These are phyloP conservation scores for Aplidium turbinatum DNA, from an alignment of 23 tunicate species.

Conservation along the genomic window DNA sequence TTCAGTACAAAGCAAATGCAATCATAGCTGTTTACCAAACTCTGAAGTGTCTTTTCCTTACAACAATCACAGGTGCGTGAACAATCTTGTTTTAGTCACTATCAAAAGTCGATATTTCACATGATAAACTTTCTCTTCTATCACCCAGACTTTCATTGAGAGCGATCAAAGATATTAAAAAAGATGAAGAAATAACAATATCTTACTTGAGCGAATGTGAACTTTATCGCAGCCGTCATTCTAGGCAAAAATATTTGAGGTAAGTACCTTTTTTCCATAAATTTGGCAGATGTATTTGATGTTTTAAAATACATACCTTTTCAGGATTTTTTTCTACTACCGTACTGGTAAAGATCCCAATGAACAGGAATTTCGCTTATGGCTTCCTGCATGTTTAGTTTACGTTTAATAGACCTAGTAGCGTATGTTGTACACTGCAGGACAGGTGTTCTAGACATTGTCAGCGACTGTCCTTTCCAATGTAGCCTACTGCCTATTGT, in stretches of 20 bases:
- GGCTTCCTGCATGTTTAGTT: background rate
- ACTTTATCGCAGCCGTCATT: conserved; percentile 57
- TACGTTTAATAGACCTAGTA: background rate
- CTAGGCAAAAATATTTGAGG: conserved; percentile 67
- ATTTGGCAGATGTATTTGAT: background rate
- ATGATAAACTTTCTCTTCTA: conserved; percentile 2
- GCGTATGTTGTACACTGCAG: too few relatives aligned
- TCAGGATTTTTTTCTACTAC: too few relatives aligned
- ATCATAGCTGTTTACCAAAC: conserved; percentile 91
- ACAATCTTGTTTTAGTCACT: background rate
- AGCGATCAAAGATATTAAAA: conserved; percentile 40
- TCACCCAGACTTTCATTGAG: conserved; percentile 42
- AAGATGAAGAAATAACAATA: conserved; percentile 75
- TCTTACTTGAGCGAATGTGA: conserved; percentile 79
- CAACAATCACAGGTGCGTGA: conserved; percentile 51
- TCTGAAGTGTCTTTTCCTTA: conserved; percentile 74
- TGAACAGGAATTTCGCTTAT: too few relatives aligned
- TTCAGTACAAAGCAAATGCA: conserved; percentile 72
- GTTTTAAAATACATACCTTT: too few relatives aligned
- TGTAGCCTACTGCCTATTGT: too few relatives aligned
- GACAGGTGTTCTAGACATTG: too few relatives aligned
- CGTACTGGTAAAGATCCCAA: too few relatives aligned
- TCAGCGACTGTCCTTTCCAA: too few relatives aligned
- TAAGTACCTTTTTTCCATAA: conserved; percentile 4
- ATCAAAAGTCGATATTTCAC: background rate